These are phyloP conservation scores for Valencia hispanica DNA, from an alignment of 2,797 vertebrate genomes.

Conservation along the genomic window DNA sequence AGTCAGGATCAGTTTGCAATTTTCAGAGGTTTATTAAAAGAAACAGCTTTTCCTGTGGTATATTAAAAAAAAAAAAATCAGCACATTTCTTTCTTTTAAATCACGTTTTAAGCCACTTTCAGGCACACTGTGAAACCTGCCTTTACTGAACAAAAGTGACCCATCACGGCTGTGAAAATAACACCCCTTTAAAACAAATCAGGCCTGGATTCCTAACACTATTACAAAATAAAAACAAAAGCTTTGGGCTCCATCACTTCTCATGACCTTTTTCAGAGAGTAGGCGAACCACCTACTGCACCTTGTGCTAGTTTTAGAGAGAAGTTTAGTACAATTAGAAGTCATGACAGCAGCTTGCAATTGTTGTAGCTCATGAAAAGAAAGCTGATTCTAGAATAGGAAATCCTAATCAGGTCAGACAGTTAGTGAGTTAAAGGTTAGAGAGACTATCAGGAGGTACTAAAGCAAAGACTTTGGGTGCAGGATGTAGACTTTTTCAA, in stretches of 20 bases:
- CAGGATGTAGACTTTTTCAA: neutral
- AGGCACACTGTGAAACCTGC: conserved; percentile 33
- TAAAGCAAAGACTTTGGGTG: conserved; percentile 26
- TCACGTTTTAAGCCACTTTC: conserved; percentile 12
- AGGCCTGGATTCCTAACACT: conserved; percentile 32
- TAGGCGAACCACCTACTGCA: conserved; percentile 19
- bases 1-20: conserved; percentile 36
- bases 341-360: neutral
- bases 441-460: conserved; percentile 34
- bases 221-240: conserved; percentile 17
- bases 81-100: conserved; percentile 14
- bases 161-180: conserved; percentile 21
- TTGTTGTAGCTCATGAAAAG: neutral
- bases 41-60: conserved; percentile 59
- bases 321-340: neutral
- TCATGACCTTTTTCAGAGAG: conserved; percentile 58
- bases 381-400: neutral
- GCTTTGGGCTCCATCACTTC: conserved; percentile 38
- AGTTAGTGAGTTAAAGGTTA: conserved; percentile 16
- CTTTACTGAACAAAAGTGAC: conserved; percentile 32
- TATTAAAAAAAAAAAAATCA: conserved; percentile 32
- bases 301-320: neutral
- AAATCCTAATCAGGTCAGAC: conserved; percentile 14
- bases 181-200: conserved; percentile 9
- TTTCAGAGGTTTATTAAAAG: conserved; percentile 74